phyloP scores from a whole-genome alignment of 2,888 invertebrate species.

The Drosophila recens region DNA sequence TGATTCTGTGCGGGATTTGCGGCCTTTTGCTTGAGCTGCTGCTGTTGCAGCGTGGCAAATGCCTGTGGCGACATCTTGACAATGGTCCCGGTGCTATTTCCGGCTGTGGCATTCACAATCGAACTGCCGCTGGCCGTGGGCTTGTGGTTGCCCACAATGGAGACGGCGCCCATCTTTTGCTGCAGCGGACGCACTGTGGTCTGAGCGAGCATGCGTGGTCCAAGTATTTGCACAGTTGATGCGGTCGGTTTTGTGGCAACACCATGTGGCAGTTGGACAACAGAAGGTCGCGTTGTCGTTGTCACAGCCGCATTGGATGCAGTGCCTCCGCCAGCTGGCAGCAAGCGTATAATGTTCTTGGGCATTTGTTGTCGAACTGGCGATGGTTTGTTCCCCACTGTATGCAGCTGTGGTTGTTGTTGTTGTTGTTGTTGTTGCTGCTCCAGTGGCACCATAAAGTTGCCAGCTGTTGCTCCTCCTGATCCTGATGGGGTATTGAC shows the following conservation, averaged over 20 bases:
- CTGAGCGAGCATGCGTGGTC: constrained; percentile 72
- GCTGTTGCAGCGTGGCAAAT: constrained; percentile 83
- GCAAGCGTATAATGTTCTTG: constrained; percentile 77
- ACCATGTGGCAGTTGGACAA: constrained; percentile 39
- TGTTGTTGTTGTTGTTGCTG: constrained; percentile 37
- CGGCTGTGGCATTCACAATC: constrained; percentile 16
- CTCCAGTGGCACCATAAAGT: constrained; percentile 19
- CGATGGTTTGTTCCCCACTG: constrained; percentile 27
- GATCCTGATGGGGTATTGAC: constrained; percentile 51
- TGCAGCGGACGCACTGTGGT: constrained; percentile 67
- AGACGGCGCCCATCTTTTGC: constrained; percentile 70
- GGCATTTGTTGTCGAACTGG: constrained; percentile 58
- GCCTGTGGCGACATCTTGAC: constrained; percentile 84
- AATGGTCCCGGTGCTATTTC: constrained; percentile 68
- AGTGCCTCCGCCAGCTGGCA: constrained; percentile 52
- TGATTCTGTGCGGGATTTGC: constrained; percentile 42
- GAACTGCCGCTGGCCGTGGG: constrained; percentile 35
- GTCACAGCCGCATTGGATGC: constrained; percentile 4
- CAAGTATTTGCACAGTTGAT: constrained; percentile 68
- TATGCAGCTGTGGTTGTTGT: constrained; percentile 13
- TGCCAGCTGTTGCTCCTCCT: constrained; percentile 23
- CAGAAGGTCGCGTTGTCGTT: constrained; percentile 33
- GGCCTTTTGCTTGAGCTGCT: constrained; percentile 80
- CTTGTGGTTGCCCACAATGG: constrained; percentile 65
- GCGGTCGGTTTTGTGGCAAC: constrained; percentile 27